Base-by-base conservation (phyloP, 2,113 vertebrate species). In the Psilopogon haemacephalus region DNA sequence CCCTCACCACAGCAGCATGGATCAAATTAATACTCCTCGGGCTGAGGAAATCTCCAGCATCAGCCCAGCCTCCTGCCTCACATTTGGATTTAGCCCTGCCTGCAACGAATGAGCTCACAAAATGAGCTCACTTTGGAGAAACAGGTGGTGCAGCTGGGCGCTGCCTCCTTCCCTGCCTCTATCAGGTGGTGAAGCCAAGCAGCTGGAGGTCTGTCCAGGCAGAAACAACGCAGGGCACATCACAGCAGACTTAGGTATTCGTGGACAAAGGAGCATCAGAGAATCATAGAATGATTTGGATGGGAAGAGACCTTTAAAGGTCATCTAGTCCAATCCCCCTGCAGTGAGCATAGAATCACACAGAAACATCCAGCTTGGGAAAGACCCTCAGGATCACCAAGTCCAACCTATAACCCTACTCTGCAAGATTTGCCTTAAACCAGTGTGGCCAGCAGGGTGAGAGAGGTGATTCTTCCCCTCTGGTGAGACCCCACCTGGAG, bases 11-110 rank as follows among this genome's bases (percentile, higher is more conserved):
- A 19, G 90, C 88, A 78, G 65, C 62, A 9, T 56, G 86, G 90
- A 94, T 86, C 90, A 84, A 85, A 96, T 85, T 82, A 95, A 82
- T 32, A 4, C 86, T 69, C 64, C 12, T 32, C 1, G 8, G 80
- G 92, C 73, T 94, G 86, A 86, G 94, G 86, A 90, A 76, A 93
- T 89, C 67, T 80, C 50, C 6, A 7, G 77, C 90, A 92, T 87
- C 89, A 9, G 33, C 58, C 90, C 86, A 72, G 20, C 54, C 80
- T 92, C 92, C 88, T 28, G 77, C 80, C 63, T 68, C 27, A 30
- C 55, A 2, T 4, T 13, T 15, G 80, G 88, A 32, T 84, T 76
- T 20, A 75, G 54, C 70, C 54, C 58, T 88, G 83, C 80, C 65
- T 20, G 76, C 55, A 8, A 33, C 5, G 88, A n/a, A 71, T 14